Conservation (phyloP, 2,113 vertebrate species). For the Caretta caretta region DNA sequence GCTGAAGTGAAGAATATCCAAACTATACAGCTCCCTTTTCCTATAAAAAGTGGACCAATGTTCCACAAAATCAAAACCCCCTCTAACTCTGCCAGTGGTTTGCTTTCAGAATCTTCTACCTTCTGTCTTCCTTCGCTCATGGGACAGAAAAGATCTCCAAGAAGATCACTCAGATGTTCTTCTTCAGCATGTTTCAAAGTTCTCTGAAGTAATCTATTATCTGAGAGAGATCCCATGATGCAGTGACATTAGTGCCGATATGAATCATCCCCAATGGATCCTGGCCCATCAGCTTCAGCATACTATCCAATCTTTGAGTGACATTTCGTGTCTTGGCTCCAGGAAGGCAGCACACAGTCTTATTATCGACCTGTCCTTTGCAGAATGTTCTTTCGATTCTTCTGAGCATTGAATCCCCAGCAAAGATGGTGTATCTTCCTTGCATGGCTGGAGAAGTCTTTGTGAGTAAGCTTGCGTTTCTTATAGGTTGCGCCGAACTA, state of each 20-base stretch:
- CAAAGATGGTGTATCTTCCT: background rate
- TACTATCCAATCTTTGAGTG: background rate
- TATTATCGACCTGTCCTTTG: background rate
- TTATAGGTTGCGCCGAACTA: background rate
- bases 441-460: background rate
- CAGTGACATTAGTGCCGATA: background rate
- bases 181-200: background rate
- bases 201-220: background rate
- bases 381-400: background rate
- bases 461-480: background rate
- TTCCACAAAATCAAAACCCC: too few relatives aligned
- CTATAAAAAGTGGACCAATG: too few relatives aligned
- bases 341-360: background rate
- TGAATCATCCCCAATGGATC: background rate
- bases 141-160: too few relatives aligned
- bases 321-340: background rate
- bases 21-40: too few relatives aligned
- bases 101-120: too few relatives aligned
- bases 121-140: too few relatives aligned
- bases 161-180: too few relatives aligned
- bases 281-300: background rate
- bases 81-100: too few relatives aligned
- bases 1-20: too few relatives aligned
- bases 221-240: background rate
- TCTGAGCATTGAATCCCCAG: background rate